Base-by-base conservation (phyloP, 35 echinoderm and acorn worm genomes). In the Diadema setosum region DNA sequence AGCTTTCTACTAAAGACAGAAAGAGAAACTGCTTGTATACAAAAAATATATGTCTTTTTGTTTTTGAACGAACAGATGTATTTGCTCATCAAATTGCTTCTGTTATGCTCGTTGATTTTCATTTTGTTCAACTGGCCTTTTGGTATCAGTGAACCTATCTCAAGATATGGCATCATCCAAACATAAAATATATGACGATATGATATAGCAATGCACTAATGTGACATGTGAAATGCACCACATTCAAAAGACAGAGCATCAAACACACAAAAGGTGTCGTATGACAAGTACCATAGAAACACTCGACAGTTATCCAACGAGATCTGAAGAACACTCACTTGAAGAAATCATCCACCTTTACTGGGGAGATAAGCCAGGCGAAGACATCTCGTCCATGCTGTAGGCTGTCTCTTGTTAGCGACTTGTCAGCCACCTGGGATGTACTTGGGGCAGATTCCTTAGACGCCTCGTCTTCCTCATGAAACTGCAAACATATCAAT, bases 361-460 rank as follows among this genome's bases (percentile, higher is more conserved):
- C 85, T 12, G 96, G 96, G 29, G 67, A 48, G 52, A 99, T 99
- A 35, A 99, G 80, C 96, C 96, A 99, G 20, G 88, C 58, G 82
- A 99, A 94, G 17, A 92, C 81, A 42, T 84, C 84, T 0, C 87
- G 81, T 33, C 88, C 87, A 36, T 90, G 87, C 35, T 25, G 49
- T 5, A 23, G 32, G 50, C 93, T 94, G 32, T 94, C 93, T 52
- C 24, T 91, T 40, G 37, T 43, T 6, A 76, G 15, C 20, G 70
- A 42, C 25, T 76, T 43, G 24, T 76, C 70, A 0, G 70, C 4
- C 43, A 43, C 70, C 27, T 4, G 23, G 12, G 70, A 40, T 76
- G 70, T 40, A n/a, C n/a, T n/a, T 43, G 70, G 36, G 0, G n/a
- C 70, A 76, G 37, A 32, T 40, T 33, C 7, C 33, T 5, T 43